A percentile compares a stretch with the other conserved stretches of the same genome.
phyloP scores from a whole-genome alignment of 2,113 vertebrate species.

The Dinomys branickii region DNA sequence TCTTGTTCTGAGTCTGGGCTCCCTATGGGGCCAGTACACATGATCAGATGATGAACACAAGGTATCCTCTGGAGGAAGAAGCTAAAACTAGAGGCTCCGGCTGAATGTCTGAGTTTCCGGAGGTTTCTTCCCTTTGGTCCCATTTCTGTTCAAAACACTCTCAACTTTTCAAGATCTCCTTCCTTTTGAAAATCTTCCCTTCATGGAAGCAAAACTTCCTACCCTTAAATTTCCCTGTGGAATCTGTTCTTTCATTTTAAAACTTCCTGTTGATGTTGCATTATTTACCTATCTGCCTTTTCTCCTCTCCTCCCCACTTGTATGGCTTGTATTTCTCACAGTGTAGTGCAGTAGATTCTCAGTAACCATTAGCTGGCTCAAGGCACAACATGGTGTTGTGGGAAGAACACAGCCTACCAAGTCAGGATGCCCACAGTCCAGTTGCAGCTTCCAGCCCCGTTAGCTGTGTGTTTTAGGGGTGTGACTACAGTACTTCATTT shows the following conservation, averaged over 20 bases:
- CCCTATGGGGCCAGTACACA: too few species aligned
- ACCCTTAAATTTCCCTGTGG: not conserved
- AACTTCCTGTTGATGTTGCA: not conserved
- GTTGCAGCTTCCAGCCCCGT: fast-evolving
- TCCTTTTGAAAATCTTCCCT: not conserved
- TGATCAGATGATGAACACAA: not conserved
- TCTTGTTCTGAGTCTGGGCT: not conserved
- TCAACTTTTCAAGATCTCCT: not conserved
- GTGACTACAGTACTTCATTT: not conserved
- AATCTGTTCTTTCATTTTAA: not conserved
- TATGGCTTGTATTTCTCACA: not conserved
- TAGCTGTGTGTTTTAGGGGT: not conserved
- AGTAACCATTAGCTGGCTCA: not conserved
- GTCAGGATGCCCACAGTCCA: too few species aligned
- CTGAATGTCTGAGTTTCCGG: not conserved
- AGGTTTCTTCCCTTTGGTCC: not conserved
- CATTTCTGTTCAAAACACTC: not conserved
- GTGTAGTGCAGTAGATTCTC: fast-evolving
- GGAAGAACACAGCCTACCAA: not conserved
- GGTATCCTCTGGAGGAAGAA: not conserved
- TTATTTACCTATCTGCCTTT: not conserved
- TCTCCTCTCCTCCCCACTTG: not conserved
- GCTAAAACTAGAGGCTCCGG: not conserved
- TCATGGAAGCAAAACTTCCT: not conserved
- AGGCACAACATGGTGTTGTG: fast-evolving